These are phyloP conservation scores for Adela reaumurella DNA, from an alignment of 2,888 invertebrate genomes.

Conservation along the genomic window DNA sequence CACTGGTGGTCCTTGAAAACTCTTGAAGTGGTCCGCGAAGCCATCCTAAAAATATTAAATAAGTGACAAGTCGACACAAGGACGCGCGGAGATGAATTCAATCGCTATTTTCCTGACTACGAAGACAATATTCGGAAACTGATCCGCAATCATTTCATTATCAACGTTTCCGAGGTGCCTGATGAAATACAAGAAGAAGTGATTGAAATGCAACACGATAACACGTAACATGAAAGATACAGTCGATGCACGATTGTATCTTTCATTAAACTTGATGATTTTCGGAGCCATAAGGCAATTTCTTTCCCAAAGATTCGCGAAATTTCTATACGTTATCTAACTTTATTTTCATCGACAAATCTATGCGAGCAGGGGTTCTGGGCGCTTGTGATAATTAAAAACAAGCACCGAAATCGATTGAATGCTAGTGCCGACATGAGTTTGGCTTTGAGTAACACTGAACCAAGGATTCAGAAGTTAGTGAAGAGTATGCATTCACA, in stretches of 20 bases:
- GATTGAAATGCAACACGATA: slow-evolving; percentile 14
- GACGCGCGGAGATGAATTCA: slow-evolving; percentile 6
- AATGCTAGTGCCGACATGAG: slow-evolving; percentile 10
- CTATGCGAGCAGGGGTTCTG: slow-evolving; percentile 13
- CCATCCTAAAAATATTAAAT: no score
- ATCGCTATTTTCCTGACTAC: slow-evolving; percentile 8
- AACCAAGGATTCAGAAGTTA: slow-evolving; percentile 10
- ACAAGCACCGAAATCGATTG: slow-evolving; percentile 11
- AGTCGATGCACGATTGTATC: slow-evolving; percentile 11
- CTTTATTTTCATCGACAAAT: slow-evolving; percentile 12
- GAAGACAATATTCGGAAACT: slow-evolving; percentile 11
- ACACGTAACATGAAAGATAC: slow-evolving; percentile 12
- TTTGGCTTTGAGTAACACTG: slow-evolving; percentile 10
- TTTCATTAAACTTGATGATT: slow-evolving; percentile 11
- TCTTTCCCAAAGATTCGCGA: slow-evolving; percentile 13
- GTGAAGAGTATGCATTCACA: slow-evolving; percentile 11
- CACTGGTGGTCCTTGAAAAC: no score
- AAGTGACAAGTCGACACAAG: no score
- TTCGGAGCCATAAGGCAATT: slow-evolving; percentile 13
- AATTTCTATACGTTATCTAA: slow-evolving; percentile 12
- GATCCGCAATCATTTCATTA: slow-evolving; percentile 11
- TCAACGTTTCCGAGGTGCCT: slow-evolving; percentile 12
- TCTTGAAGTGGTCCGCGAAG: no score
- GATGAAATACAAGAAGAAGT: slow-evolving; percentile 13
- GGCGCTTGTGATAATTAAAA: slow-evolving; percentile 13